Conservation (phyloP, 2,888 invertebrate species). For the Spilosoma lubricipeda region DNA sequence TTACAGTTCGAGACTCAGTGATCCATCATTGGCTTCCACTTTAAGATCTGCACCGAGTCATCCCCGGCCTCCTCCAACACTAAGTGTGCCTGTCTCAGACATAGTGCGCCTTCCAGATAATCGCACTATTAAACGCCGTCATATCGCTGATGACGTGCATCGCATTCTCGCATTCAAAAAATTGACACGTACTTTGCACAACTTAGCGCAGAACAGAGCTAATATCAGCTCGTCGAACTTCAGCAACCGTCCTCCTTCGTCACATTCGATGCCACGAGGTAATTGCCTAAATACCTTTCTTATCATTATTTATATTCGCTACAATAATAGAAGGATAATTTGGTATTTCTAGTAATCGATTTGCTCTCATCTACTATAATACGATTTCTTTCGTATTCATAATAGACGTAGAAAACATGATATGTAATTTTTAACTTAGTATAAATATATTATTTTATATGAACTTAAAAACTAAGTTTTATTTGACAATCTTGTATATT, state of each 20-base stretch:
- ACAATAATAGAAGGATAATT: not conserved
- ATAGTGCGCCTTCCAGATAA: conserved; percentile 3
- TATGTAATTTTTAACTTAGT: not conserved
- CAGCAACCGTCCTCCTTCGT: not conserved
- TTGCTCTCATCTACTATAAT: not conserved
- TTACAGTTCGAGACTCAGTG: conserved; percentile 29
- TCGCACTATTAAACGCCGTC: conserved; percentile 30
- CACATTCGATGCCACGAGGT: conserved; percentile 11
- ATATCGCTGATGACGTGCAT: conserved; percentile 47
- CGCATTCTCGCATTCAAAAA: conserved; percentile 62
- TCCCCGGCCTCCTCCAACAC: not conserved
- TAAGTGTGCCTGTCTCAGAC: not conserved
- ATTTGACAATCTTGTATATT: too few relatives aligned
- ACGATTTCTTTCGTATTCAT: not conserved
- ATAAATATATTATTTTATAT: too few relatives aligned
- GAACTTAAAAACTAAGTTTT: not conserved
- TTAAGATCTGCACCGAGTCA: conserved; percentile 6
- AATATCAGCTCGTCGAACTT: not conserved
- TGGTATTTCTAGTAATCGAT: not conserved
- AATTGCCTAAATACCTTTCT: conserved; percentile 1
- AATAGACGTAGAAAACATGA: not conserved
- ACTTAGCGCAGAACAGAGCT: conserved; percentile 32
- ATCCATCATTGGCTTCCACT: conserved; percentile 28
- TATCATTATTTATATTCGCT: not conserved
- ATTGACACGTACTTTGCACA: conserved; percentile 49